Conservation (phyloP, 2,888 invertebrate genomes). For the Merodon equestris region DNA sequence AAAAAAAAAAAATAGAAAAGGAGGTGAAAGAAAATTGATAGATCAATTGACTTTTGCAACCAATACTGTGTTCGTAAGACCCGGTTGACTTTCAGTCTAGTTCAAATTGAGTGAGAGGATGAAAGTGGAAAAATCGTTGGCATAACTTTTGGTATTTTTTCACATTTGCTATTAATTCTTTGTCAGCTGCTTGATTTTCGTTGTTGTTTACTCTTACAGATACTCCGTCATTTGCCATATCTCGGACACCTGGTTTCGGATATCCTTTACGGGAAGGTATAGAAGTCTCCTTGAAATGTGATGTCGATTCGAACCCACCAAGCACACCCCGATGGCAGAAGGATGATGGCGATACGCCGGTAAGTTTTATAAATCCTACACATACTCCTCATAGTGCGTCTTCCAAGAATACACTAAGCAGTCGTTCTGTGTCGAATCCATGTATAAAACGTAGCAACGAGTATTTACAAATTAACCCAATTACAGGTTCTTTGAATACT, state of each 20-base stretch:
- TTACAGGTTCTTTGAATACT: no score
- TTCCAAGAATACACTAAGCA: no score
- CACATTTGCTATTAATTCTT: no score
- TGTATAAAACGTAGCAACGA: neutral
- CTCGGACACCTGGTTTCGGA: constrained; percentile 95
- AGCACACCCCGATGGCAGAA: constrained; percentile 91
- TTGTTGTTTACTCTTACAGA: constrained; percentile 82
- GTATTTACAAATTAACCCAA: neutral
- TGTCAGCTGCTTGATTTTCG: no score
- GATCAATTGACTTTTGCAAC: neutral
- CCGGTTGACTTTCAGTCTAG: no score
- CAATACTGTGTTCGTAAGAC: no score
- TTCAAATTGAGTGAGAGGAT: no score
- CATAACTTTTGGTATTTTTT: no score
- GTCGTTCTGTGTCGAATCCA: no score
- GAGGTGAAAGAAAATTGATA: constrained; percentile 5
- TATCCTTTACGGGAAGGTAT: constrained; percentile 93
- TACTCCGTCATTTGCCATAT: constrained; percentile 94
- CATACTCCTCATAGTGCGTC: no score
- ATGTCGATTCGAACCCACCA: constrained; percentile 95
- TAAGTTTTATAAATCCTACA: constrained; percentile 75
- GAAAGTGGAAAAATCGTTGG: no score
- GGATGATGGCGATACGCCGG: constrained; percentile 81
- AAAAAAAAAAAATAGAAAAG: neutral
- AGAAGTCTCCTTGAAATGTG: constrained; percentile 92